A percentile compares a stretch with the other conserved stretches of the same genome.
Conservation (phyloP, 2,797 vertebrate species). For the Pyrocephalus nanus region DNA sequence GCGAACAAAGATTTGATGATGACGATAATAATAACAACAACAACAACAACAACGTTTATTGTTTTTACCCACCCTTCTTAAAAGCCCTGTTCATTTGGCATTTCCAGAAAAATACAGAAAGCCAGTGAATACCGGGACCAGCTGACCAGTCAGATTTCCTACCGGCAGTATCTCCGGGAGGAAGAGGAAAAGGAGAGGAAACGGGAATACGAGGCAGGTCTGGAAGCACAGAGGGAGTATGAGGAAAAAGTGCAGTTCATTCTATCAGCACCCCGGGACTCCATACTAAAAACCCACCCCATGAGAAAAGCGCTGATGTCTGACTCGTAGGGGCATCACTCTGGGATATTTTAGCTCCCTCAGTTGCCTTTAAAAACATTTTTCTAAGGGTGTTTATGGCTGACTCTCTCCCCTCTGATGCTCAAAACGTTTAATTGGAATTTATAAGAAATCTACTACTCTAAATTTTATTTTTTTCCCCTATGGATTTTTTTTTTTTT, state of each 20-base stretch:
- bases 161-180: conserved; percentile 60
- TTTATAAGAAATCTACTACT: not conserved
- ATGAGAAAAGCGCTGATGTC: conserved; percentile 69
- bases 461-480: not conserved
- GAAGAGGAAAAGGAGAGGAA: conserved; percentile 71
- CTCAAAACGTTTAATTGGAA: not conserved
- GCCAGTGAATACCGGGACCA: conserved; percentile 76
- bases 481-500: not conserved
- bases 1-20: too few relatives aligned
- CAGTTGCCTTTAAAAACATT: not conserved
- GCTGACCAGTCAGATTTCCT: conserved; percentile 81
- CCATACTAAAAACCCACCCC: conserved; percentile 69
- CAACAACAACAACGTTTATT: not conserved
- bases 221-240: conserved; percentile 68
- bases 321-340: not conserved
- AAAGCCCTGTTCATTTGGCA: not conserved
- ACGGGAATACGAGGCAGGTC: conserved; percentile 68
- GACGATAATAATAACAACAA: too few relatives aligned
- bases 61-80: not conserved
- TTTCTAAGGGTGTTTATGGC: not conserved
- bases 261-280: conserved; percentile 61
- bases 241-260: conserved; percentile 73
- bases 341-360: not conserved
- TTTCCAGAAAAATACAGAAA: conserved; percentile 70
- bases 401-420: not conserved